Evolutionary conservation across 2,888 invertebrate species (phyloP).

Genomic region (Celastrina argiolus): DNA sequence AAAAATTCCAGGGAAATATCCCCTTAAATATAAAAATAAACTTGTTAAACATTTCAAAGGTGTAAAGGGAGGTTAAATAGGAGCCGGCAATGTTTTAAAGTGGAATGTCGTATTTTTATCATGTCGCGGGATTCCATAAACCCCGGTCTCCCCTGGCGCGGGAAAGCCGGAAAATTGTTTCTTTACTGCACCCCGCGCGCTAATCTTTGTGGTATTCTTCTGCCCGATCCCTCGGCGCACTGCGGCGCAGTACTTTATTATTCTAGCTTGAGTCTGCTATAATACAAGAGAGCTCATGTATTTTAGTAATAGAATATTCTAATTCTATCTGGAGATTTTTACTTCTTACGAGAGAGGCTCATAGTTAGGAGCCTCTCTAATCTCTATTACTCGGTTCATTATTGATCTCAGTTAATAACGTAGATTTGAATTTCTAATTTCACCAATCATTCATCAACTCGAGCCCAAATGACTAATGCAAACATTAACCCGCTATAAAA

Average conservation of each 20-base stretch:
- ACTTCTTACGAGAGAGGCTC: background rate
- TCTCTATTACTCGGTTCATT: background rate
- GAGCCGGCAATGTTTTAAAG: conserved; percentile 37
- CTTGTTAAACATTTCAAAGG: conserved; percentile 39
- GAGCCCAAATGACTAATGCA: conserved; percentile 15
- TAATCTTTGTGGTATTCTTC: conserved; percentile 52
- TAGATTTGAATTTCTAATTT: conserved; percentile 16
- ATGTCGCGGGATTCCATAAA: conserved; percentile 63
- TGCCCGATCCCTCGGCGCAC: conserved; percentile 23
- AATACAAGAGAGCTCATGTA: background rate
- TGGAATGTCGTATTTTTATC: conserved; percentile 66
- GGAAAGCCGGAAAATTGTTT: conserved; percentile 72
- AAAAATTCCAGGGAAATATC: conserved; percentile 20
- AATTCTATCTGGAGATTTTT: background rate
- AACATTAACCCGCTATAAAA: conserved; percentile 15
- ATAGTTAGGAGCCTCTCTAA: background rate
- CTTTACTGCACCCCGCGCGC: conserved; percentile 71
- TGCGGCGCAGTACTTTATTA: conserved; percentile 13
- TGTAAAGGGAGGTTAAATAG: conserved; percentile 32
- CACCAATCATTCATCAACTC: conserved; percentile 10
- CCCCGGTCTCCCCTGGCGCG: conserved; percentile 50
- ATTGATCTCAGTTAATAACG: background rate
- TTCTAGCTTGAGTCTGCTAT: background rate
- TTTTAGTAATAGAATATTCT: background rate
- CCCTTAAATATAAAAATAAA: conserved; percentile 35